Conservation (phyloP, 1,140 invertebrate species). For the Bombus consobrinus region DNA sequence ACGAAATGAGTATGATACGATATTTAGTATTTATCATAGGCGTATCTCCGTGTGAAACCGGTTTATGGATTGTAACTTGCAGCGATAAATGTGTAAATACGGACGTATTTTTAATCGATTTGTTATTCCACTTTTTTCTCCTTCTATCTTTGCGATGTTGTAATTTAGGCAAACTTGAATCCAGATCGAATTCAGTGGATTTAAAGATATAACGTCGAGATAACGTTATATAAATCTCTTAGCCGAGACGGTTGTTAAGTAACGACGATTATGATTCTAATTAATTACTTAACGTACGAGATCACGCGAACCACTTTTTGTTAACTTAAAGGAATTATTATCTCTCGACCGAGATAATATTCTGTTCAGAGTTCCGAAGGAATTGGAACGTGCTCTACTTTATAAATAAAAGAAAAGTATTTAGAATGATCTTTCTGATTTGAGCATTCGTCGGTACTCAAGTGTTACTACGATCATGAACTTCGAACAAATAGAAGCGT, state of each 20-base stretch:
- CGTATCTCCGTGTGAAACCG: too few relatives aligned
- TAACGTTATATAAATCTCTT: not conserved
- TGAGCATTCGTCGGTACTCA: conserved; percentile 1
- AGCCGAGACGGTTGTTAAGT: not conserved
- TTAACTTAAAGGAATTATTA: not conserved
- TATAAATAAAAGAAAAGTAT: conserved; percentile 11
- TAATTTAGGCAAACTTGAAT: not conserved
- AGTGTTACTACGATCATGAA: not conserved
- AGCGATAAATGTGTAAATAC: conserved; percentile 39
- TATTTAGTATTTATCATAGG: too few relatives aligned
- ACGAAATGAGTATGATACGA: too few relatives aligned
- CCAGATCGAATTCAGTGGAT: not conserved
- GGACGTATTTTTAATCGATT: conserved; percentile 27
- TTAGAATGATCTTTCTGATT: not conserved
- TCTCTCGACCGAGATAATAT: not conserved
- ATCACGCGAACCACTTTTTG: not conserved
- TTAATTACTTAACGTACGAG: not conserved
- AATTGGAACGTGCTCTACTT: not conserved
- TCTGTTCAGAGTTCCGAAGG: not conserved
- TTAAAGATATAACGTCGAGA: not conserved
- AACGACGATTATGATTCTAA: not conserved
- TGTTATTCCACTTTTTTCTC: not conserved
- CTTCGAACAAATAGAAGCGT: conserved; percentile 16
- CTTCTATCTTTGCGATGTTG: not conserved
- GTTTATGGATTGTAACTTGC: not conserved